Conservation (phyloP, 1,140 invertebrate genomes). For the Calliopsis andreniformis region DNA sequence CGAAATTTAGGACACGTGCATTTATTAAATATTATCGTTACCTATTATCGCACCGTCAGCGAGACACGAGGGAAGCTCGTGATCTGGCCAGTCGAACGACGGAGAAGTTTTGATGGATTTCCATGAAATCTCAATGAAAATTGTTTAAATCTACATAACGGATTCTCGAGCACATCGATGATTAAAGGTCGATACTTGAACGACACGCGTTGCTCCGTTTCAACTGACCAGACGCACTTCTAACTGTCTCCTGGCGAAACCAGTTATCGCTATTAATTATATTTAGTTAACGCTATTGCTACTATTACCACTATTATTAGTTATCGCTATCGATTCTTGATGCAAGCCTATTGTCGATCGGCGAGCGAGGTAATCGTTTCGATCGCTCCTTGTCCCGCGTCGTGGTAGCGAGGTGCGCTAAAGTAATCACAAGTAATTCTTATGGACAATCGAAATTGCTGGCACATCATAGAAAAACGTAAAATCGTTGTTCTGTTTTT, state of each 20-base stretch:
- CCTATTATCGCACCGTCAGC: slow-evolving; percentile 56
- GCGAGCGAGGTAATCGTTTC: slow-evolving; percentile 67
- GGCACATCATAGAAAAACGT: too few species aligned
- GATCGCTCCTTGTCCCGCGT: slow-evolving; percentile 56
- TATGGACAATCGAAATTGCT: too few species aligned
- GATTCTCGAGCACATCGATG: not conserved
- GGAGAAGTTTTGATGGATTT: too few species aligned
- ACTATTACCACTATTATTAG: slow-evolving; percentile 71
- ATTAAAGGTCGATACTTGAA: not conserved
- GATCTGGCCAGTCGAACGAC: not conserved
- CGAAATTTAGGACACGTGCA: slow-evolving; percentile 78
- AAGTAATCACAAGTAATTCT: too few species aligned
- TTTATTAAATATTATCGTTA: slow-evolving; percentile 77
- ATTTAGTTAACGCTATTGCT: slow-evolving; percentile 70
- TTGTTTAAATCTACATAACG: not conserved
- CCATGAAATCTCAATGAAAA: too few species aligned
- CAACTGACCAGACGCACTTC: slow-evolving; percentile 25
- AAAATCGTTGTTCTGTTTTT: too few species aligned
- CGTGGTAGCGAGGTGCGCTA: not conserved
- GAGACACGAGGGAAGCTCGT: slow-evolving; percentile 24
- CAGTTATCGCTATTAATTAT: slow-evolving; percentile 74
- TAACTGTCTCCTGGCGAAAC: slow-evolving; percentile 51
- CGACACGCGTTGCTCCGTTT: not conserved
- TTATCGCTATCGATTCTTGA: slow-evolving; percentile 75
- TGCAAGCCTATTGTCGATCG: slow-evolving; percentile 62